Conservation (phyloP, 2,888 invertebrate genomes). For the Gymnoscelis rufifasciata region DNA sequence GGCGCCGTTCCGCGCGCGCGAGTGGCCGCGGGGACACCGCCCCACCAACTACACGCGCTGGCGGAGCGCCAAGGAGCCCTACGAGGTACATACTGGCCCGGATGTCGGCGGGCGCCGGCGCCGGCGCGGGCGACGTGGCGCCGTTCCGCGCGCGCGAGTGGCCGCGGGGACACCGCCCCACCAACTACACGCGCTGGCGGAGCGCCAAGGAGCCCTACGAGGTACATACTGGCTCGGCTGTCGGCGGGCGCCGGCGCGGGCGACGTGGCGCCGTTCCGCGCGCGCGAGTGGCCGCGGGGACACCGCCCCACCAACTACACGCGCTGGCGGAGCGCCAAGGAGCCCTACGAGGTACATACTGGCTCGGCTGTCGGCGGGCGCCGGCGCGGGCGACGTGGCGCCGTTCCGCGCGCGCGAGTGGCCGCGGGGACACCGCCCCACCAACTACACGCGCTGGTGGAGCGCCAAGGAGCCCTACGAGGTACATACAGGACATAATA, state of each 20-base stretch:
- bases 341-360: conserved; percentile 72
- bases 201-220: conserved; percentile 83
- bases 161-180: conserved; percentile 92
- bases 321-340: conserved; percentile 86
- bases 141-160: conserved; percentile 93
- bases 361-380: conserved; percentile 22
- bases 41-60: background rate
- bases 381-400: no score
- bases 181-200: conserved; percentile 90
- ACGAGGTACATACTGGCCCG: background rate
- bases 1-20: no score
- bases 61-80: no score
- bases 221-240: conserved; percentile 33
- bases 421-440: conserved; percentile 91
- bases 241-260: no score
- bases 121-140: conserved; percentile 84
- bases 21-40: no score
- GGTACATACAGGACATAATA: no score
- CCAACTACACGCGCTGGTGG: conserved; percentile 89
- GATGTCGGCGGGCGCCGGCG: no score
- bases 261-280: conserved; percentile 91
- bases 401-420: no score
- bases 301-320: conserved; percentile 92
- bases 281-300: conserved; percentile 92
- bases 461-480: no score